Percentiles rank a stretch among this genome's conserved stretches.
Conservation (phyloP, 92 coral and sea anemone species). For the Actinostola sp. region DNA sequence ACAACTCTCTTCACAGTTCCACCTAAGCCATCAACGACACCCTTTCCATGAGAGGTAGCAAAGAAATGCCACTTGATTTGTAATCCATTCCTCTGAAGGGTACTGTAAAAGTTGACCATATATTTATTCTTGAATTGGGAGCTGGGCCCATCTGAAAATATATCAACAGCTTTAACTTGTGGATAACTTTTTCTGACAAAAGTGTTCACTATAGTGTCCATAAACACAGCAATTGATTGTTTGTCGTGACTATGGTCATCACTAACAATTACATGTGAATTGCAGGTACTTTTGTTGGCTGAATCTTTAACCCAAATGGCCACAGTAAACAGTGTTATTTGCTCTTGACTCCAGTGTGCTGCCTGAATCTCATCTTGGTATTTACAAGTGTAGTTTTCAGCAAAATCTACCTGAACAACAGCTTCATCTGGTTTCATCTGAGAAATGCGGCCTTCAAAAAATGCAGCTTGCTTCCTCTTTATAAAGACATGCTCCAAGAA, state of each 20-base stretch:
- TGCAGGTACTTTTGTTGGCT: slow-evolving; percentile 29
- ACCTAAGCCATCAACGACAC: slow-evolving; percentile 61
- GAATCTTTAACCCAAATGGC: slow-evolving; percentile 53
- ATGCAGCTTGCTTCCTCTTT: slow-evolving; percentile 36
- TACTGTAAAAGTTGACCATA: slow-evolving; percentile 36
- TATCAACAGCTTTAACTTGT: slow-evolving; percentile 31
- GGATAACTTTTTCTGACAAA: slow-evolving; percentile 31
- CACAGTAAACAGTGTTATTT: slow-evolving; percentile 37
- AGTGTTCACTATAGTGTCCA: slow-evolving; percentile 35
- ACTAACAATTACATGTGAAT: slow-evolving; percentile 41
- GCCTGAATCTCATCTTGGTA: slow-evolving; percentile 43
- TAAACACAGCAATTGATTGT: slow-evolving; percentile 51
- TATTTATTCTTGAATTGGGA: slow-evolving; percentile 64
- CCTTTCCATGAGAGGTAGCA: slow-evolving; percentile 64
- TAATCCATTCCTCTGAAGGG: slow-evolving; percentile 23
- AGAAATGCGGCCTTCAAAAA: slow-evolving; percentile 36
- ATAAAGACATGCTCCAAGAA: slow-evolving; percentile 51
- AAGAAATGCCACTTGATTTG: slow-evolving; percentile 44
- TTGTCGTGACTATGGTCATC: slow-evolving; percentile 62
- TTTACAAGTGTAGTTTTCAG: slow-evolving; percentile 57
- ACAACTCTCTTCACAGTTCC: slow-evolving; percentile 62
- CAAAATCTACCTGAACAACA: slow-evolving; percentile 56
- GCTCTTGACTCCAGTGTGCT: slow-evolving; percentile 55
- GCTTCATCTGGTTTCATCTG: slow-evolving; percentile 43
- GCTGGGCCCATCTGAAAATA: slow-evolving; percentile 63